phyloP scores from a whole-genome alignment of 2,888 invertebrate genomes.

The Elmis aenea region DNA sequence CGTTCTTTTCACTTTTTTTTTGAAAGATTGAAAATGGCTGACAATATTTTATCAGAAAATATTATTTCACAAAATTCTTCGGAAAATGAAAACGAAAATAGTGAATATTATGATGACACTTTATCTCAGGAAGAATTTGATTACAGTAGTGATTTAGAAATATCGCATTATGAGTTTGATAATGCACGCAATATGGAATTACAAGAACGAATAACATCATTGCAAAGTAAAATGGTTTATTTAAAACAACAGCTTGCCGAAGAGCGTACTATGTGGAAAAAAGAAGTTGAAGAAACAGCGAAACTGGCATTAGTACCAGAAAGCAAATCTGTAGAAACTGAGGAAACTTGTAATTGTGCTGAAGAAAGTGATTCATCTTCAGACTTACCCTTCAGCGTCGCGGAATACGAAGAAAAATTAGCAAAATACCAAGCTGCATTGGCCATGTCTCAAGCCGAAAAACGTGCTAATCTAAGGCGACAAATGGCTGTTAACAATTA shows the following conservation, averaged over 20 bases:
- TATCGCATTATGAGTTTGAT: too few species aligned
- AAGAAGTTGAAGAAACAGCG: constrained; percentile 24
- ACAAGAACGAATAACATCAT: constrained; percentile 32
- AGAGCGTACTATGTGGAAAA: constrained; percentile 40
- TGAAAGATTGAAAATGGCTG: constrained; percentile 7
- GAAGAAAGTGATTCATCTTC: constrained; percentile 3
- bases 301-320: constrained; percentile 13
- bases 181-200: too few species aligned
- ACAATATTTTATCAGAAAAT: constrained; percentile 16
- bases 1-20: too few species aligned
- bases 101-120: not conserved
- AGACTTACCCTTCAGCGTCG: constrained; percentile 30
- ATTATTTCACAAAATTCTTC: constrained; percentile 27
- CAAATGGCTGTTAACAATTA: constrained; percentile 42
- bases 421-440: constrained; percentile 37
- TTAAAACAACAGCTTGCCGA: constrained; percentile 34
- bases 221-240: constrained; percentile 33
- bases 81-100: constrained; percentile 3
- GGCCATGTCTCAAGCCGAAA: constrained; percentile 36
- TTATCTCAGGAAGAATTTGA: not conserved
- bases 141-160: too few species aligned
- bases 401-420: constrained; percentile 37
- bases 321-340: constrained; percentile 24
- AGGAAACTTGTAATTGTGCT: constrained; percentile 7
- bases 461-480: constrained; percentile 33